Evolutionary conservation across 2,888 invertebrate species (phyloP), one percentile per base, ranked within the genome.

Genomic region (Sinopyrophorus schimmeli): DNA sequence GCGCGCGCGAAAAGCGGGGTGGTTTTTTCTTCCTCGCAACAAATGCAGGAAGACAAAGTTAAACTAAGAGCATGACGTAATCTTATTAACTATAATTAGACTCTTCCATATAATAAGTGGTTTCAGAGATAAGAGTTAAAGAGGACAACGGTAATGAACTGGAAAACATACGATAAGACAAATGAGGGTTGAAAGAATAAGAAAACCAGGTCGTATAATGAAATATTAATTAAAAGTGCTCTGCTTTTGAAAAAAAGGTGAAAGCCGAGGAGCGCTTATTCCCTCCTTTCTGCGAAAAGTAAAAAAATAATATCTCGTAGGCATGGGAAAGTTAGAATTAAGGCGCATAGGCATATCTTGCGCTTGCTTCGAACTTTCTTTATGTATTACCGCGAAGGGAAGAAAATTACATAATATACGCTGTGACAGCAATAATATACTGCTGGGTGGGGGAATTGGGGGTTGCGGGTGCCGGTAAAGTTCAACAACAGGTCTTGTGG

Each of bases 191-290:
- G 20, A 11, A 34, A 41, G 40, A 47, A 47, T 34, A 41, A 23
- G 43, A 49, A 49, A 49, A 39, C 38, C 26, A 21, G 41, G 41
- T 27, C 38, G 30, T 32, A 35, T 16, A 38, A 38, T 49, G 32
- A 49, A 49, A 43, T 49, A 49, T 49, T 49, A 49, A 49, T 49
- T 49, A 43, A 49, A 43, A 16, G 40, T 28, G 41, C 40, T 41
- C 34, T 21, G 9, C 17, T 12, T 9, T 16, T 35, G 34, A 43
- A 43, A n/a, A n/a, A n/a, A n/a, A 35, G 30, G 43, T 31, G 26
- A 42, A 42, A 24, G 37, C 31, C 23, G 23, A 23, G 9, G 15
- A 30, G 30, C 15, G 39, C 18, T 21, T 10, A 6, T 28, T 18
- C 27, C n/a, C 12, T 39, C 26, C 15, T n/a, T n/a, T n/a, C n/a